Base-by-base conservation (phyloP, 2,888 invertebrate genomes). In the Rhagophthalmus giganteus region DNA sequence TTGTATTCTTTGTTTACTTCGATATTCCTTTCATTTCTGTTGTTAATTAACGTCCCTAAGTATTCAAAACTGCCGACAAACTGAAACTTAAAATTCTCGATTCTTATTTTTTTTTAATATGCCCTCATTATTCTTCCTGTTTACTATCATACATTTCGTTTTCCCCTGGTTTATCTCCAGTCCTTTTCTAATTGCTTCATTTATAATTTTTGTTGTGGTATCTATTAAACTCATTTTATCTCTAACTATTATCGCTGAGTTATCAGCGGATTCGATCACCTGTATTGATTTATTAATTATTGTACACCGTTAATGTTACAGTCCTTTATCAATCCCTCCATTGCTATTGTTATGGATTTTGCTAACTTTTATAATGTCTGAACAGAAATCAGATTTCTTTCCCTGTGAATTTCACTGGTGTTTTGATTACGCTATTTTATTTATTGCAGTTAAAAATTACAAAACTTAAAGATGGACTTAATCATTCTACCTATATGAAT, bases 231-330 rank as follows among this genome's bases (percentile, higher is more conserved):
- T n/a, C n/a, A n/a, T n/a, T n/a, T n/a, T n/a, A n/a, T n/a, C n/a
- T n/a, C n/a, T n/a, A n/a, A n/a, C 27, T 27, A 27, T 5, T 9
- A 32, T 2, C 2, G 32, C 11, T 10, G 12, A 8, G 12, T 32
- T 13, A 10, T 32, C 32, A 11, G 32, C 6, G 11, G 9, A 32
- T 14, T 8, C 14, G 12, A 32, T 7, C 12, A 10, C 11, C 11
- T 32, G 32, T 32, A 32, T 32, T 10, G 32, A 6, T 32, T 32
- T 32, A 32, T 32, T 32, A 8, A 9, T 14, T 3, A 13, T 32
- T 32, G 32, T 32, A 4, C 27, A 2, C 20, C 6, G n/a, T n/a
- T 10, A 8, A 30, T 34, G 12, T 39, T 32, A 32, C 32, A 2
- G 5, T 32, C 7, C 12, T 32, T 32, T n/a, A 32, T 32, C 12